Percentiles rank a stretch among this genome's conserved stretches.
Evolutionary conservation across 2,113 vertebrate species (phyloP).

Genomic region (Acrocephalus kingi): DNA sequence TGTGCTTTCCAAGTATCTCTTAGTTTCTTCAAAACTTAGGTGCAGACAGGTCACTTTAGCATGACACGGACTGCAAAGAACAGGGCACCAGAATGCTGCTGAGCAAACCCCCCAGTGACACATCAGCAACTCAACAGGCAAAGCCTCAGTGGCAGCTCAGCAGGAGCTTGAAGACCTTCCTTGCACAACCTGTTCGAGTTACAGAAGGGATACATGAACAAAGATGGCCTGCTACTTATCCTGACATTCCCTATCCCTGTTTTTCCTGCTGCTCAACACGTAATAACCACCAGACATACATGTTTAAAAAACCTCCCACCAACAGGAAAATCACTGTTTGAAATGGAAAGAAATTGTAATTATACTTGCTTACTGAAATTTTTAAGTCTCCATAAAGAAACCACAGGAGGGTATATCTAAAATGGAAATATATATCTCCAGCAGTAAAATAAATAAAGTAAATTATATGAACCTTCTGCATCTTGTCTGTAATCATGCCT

Average conservation of each 20-base stretch:
- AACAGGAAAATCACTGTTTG: neutral
- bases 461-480: neutral
- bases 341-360: neutral
- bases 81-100: fast-evolving
- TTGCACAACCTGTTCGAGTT: neutral
- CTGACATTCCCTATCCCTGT: neutral
- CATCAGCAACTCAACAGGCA: neutral
- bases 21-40: neutral
- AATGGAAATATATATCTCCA: neutral
- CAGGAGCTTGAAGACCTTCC: neutral
- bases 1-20: neutral
- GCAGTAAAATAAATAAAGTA: neutral
- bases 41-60: neutral
- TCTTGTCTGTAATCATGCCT: neutral
- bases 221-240: neutral
- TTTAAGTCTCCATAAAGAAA: neutral
- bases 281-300: neutral
- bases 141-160: neutral
- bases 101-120: neutral
- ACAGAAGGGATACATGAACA: neutral
- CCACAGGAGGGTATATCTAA: neutral
- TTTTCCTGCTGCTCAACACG: neutral
- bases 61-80: neutral
- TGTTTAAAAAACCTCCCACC: neutral
- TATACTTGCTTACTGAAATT: neutral